Evolutionary conservation across 1,140 invertebrate genomes (phyloP).

Genomic region (Dendrolimus kikuchii): DNA sequence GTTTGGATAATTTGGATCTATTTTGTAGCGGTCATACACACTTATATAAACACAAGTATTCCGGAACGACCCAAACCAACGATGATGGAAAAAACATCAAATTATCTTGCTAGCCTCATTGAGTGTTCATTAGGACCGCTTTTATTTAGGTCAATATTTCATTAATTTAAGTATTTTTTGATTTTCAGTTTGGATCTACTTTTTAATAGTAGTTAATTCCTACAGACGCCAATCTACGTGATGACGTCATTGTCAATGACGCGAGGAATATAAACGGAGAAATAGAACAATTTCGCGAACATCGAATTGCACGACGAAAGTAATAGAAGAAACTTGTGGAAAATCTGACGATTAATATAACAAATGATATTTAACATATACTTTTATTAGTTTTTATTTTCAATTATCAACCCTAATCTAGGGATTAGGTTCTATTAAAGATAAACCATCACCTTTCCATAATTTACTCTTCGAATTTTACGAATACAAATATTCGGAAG

Average conservation of each 20-base stretch:
- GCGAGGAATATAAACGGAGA: background rate
- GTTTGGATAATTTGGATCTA: conserved; percentile 30
- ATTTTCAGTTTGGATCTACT: conserved; percentile 54
- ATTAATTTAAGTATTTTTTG: conserved; percentile 12
- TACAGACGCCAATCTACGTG: conserved; percentile 23
- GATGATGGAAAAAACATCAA: no score
- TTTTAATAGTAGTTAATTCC: conserved; percentile 49
- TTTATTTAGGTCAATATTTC: conserved; percentile 2
- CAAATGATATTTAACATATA: no score
- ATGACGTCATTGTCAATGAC: background rate
- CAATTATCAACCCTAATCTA: no score
- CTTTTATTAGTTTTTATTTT: no score
- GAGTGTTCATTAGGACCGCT: background rate
- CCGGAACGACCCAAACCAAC: background rate
- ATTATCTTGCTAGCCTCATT: background rate
- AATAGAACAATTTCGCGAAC: no score
- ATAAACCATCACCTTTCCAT: no score
- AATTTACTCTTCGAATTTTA: no score
- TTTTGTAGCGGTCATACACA: conserved; percentile 28
- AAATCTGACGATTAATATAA: no score
- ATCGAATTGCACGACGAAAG: no score
- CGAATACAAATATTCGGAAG: no score
- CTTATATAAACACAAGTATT: conserved; percentile 12
- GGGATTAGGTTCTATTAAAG: no score
- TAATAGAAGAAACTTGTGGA: no score